Evolutionary conservation across 2,888 invertebrate genomes (phyloP), one percentile per base, ranked within the genome.

Genomic region (Nymphalis urticae): DNA sequence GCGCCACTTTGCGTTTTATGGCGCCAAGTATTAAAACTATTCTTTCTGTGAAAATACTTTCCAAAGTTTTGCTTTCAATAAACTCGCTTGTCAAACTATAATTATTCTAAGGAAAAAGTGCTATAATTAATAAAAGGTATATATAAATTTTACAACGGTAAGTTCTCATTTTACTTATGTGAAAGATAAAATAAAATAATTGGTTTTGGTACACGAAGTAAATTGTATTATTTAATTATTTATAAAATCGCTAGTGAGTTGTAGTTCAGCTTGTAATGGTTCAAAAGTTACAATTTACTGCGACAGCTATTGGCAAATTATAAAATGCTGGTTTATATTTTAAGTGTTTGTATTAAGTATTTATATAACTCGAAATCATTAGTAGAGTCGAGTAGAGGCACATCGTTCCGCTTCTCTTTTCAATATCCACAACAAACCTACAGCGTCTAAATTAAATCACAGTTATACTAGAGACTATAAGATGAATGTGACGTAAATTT

Each of bases 1-100:
- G 78, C 81, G 83, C 82, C 83, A 80, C 80, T 81, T 81, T 76
- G 75, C 72, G 76, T 72, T 68, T 70, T 72, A 68, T 70, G 67
- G 72, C 75, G 77, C 72, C 76, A 78, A 74, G 65, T 73, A 56
- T 21, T 53, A 76, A 78, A 72, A 69, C 76, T 75, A 73, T 73
- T 77, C 76, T 79, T 80, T 78, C 78, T 77, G 77, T 74, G 70
- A 72, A 74, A 71, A 72, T 74, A 69, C 67, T 69, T 72, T 68
- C 66, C 62, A 54, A 63, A 69, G 66, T 69, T 60, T 66, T 66
- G 66, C 69, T 71, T 70, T 65, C 61, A 64, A 62, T 66, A 62
- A 66, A 66, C 47, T 66, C 8, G 53, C 48, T 32, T 66, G 36
- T 48, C 48, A 48, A 61, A 19, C 53, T 32, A 24, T 59, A 36